Conservation (phyloP, 2,113 vertebrate genomes). For the Otus sunia region DNA sequence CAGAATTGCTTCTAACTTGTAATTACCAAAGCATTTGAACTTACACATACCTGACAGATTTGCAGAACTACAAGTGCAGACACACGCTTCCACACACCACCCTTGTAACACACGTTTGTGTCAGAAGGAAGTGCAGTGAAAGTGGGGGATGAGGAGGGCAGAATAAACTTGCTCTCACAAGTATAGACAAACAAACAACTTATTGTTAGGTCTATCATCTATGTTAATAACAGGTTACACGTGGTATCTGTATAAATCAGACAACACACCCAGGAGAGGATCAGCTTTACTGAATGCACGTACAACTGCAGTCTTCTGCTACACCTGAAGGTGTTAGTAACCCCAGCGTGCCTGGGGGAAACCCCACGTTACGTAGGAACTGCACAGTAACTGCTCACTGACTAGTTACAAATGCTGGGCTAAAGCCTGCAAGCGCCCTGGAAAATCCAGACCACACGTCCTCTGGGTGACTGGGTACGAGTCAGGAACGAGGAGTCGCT, state of each 20-base stretch:
- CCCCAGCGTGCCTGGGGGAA: background rate
- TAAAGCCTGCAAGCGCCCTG: background rate
- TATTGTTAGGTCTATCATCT: background rate
- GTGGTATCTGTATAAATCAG: background rate
- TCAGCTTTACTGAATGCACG: accelerated
- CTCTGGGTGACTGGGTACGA: background rate
- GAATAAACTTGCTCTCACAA: background rate
- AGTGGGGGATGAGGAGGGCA: background rate
- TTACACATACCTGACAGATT: background rate
- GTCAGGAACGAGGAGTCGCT: background rate
- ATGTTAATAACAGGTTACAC: background rate
- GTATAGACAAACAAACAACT: background rate
- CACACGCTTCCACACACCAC: background rate
- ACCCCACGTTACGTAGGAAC: accelerated
- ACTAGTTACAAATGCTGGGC: background rate
- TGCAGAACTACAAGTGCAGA: background rate
- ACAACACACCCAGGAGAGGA: background rate
- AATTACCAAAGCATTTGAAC: background rate
- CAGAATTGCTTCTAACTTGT: background rate
- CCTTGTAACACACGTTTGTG: accelerated
- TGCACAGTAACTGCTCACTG: accelerated
- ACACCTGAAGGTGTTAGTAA: accelerated
- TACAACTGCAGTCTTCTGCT: background rate
- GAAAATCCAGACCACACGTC: too few species aligned
- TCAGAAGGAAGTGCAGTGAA: background rate